These are phyloP conservation scores for Patella ulyssiponensis DNA, from an alignment of 2,888 invertebrate genomes.

Conservation along the genomic window DNA sequence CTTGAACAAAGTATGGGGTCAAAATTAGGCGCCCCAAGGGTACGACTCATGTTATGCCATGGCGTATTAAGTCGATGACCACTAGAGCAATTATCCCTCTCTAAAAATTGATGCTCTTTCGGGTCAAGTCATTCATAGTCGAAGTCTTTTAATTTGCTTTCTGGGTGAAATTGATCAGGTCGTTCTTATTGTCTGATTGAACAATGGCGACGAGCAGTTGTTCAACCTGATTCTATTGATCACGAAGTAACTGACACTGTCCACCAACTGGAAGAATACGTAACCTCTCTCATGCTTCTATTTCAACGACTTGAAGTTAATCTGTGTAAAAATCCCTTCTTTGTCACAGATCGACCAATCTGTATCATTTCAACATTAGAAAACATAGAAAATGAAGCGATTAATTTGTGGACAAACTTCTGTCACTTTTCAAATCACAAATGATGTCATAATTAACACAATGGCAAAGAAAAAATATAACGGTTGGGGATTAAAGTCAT, in stretches of 20 bases:
- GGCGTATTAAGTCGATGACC: slow-evolving; percentile 7
- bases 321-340: not conserved
- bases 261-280: no score
- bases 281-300: no score
- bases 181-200: not conserved
- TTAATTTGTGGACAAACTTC: slow-evolving; percentile 11
- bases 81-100: not conserved
- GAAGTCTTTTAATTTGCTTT: not conserved
- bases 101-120: slow-evolving; percentile 1
- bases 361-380: slow-evolving; percentile 3
- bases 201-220: not conserved
- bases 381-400: not conserved
- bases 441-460: slow-evolving; percentile 10
- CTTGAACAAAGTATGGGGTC: not conserved
- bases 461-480: no score
- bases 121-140: slow-evolving; percentile 2
- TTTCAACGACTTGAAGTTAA: not conserved
- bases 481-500: no score
- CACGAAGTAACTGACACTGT: slow-evolving; percentile 6
- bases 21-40: not conserved
- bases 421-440: not conserved
- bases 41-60: not conserved
- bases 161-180: slow-evolving; percentile 3
- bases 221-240: not conserved
- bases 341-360: not conserved